These are phyloP conservation scores for Pogona vitticeps DNA, from an alignment of 2,113 vertebrate genomes.

Conservation along the genomic window DNA sequence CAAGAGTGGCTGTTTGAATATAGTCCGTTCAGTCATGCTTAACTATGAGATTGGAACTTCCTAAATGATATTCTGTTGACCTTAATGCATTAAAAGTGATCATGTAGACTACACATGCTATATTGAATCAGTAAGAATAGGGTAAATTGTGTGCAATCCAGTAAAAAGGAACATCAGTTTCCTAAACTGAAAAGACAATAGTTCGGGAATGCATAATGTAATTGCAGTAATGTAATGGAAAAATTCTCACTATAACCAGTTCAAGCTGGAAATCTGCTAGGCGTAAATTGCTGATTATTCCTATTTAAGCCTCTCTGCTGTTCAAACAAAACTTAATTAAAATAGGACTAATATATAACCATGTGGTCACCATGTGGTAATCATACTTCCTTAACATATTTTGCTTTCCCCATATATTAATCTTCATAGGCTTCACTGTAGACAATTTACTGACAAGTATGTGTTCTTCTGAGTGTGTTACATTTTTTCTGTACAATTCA, in stretches of 20 bases:
- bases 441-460: conserved; percentile 30
- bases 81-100: conserved; percentile 15
- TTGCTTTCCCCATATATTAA: not conserved
- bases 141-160: conserved; percentile 26
- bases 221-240: conserved; percentile 33
- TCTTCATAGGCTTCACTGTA: not conserved
- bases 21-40: not conserved
- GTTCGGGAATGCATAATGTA: conserved; percentile 53
- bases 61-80: conserved; percentile 36
- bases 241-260: conserved; percentile 9
- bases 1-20: conserved; percentile 1
- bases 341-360: not conserved
- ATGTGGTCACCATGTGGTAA: not conserved
- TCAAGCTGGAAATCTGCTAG: conserved; percentile 10
- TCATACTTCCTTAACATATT: not conserved
- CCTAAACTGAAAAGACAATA: conserved; percentile 48
- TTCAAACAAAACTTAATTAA: conserved; percentile 50
- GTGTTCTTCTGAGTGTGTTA: not conserved
- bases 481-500: not conserved
- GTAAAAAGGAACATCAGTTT: conserved; percentile 47
- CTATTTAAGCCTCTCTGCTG: conserved; percentile 19
- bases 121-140: not conserved
- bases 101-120: conserved; percentile 19
- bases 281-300: not conserved
- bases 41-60: conserved; percentile 26